Conservation (phyloP, 2,888 invertebrate genomes). For the Xylophagus ater region DNA sequence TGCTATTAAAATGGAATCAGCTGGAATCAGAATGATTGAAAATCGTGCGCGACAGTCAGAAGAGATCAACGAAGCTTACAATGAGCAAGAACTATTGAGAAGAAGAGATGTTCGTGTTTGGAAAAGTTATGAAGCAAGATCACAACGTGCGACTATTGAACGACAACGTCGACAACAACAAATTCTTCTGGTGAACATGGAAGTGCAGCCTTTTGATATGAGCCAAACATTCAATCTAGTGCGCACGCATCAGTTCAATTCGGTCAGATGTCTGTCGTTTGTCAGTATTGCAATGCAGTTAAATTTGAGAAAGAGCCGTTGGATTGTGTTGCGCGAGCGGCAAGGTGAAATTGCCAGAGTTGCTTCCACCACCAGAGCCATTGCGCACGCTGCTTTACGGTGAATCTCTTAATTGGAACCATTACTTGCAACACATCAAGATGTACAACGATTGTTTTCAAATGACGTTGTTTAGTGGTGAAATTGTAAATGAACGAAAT, state of each 20-base stretch:
- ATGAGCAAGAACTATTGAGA: slow-evolving; percentile 2
- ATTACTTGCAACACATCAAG: slow-evolving; percentile 18
- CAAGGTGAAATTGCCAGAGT: slow-evolving; percentile 31
- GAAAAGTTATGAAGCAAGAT: background rate
- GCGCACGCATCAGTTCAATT: background rate
- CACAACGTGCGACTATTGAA: too few relatives aligned
- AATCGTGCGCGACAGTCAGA: slow-evolving; percentile 9
- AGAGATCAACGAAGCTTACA: slow-evolving; percentile 11
- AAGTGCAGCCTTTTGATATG: background rate
- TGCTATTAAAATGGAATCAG: background rate
- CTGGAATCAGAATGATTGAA: background rate
- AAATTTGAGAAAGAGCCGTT: slow-evolving; percentile 30
- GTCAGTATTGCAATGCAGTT: slow-evolving; percentile 28
- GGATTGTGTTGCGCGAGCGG: slow-evolving; percentile 34
- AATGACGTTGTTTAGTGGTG: slow-evolving; percentile 21
- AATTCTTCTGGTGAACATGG: too few relatives aligned
- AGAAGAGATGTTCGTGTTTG: background rate
- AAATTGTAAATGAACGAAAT: slow-evolving; percentile 17
- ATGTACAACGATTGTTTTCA: slow-evolving; percentile 20
- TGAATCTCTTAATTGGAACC: slow-evolving; percentile 17
- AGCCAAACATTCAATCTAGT: background rate
- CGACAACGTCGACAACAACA: too few relatives aligned
- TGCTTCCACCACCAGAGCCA: slow-evolving; percentile 31
- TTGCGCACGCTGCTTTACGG: slow-evolving; percentile 23
- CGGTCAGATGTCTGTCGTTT: too few relatives aligned